A percentile compares a stretch with the other conserved stretches of the same genome.
Evolutionary conservation across 2,888 invertebrate species (phyloP).

Genomic region (Epiblema foenella): DNA sequence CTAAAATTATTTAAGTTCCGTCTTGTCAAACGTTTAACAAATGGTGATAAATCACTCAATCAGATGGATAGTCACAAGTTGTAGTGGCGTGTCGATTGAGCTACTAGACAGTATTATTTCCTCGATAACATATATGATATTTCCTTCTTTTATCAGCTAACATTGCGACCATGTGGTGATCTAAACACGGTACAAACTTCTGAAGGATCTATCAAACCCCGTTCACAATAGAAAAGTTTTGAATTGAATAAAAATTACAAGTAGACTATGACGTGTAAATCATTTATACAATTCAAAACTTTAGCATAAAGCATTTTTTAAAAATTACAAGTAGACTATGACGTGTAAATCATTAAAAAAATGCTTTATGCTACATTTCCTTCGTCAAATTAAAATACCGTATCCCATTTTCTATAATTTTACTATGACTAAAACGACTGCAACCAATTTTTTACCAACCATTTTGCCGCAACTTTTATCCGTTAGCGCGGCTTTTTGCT

Average conservation of each 20-base stretch:
- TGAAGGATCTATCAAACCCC: not conserved
- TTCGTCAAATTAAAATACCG: not conserved
- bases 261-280: too few species aligned
- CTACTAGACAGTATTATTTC: too few species aligned
- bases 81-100: not conserved
- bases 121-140: too few species aligned
- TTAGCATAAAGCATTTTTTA: too few species aligned
- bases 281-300: too few species aligned
- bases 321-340: too few species aligned
- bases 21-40: slow-evolving; percentile 7
- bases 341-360: too few species aligned
- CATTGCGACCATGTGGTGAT: not conserved
- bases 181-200: not conserved
- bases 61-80: not conserved
- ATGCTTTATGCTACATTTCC: not conserved
- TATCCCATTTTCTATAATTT: not conserved
- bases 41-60: not conserved
- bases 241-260: too few species aligned
- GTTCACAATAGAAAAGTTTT: too few species aligned
- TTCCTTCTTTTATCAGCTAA: not conserved
- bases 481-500: not conserved
- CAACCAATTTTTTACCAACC: not conserved
- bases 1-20: slow-evolving; percentile 39
- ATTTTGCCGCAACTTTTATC: slow-evolving; percentile 7
- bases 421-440: not conserved